Base-by-base conservation (phyloP, 2,113 vertebrate species). In the Ptilorrhoa leucosticta region DNA sequence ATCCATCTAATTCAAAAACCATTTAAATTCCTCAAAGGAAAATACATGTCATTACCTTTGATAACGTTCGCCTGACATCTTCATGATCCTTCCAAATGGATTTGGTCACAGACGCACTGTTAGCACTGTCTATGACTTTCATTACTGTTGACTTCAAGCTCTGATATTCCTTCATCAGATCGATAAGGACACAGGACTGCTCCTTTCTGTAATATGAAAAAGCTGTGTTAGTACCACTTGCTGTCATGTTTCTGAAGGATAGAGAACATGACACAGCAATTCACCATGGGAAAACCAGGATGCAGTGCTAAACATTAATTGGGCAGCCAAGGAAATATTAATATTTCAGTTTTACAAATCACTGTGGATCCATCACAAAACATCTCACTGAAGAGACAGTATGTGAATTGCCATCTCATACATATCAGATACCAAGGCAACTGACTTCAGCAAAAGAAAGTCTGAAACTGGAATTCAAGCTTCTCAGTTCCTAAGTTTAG, bases 161-260 rank as follows among this genome's bases (percentile, higher is more conserved):
- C 87, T 99, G 98, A 94, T 99, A 99, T 44, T 98, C 98, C 82
- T 98, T 98, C 85, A 99, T 98, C 60, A 99, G 97, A 66, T 98
- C 98, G 0, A 99, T 98, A 72, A 99, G 97, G 75, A 97, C 76
- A 76, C 95, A 98, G 91, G 98, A 99, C 19, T 99, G 98, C 18
- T 99, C 98, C 96, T 99, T 98, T 90, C 99, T 99, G 94, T 33
- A 97, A 90, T 8, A 23, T n/a, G 26, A 91, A 77, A 79, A 89
- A 20, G 6, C 23, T 42, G 13, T n/a, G 5, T 91, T 90, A 76
- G 21, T 28, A 53, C 6, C 24, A 11, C 56, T 86, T 81, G 13
- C 24, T 73, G 17, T 40, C 50, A 45, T 14, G 8, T 65, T 80
- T 85, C 40, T 61, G 56, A 87, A 44, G 37, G 31, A 65, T 4